Evolutionary conservation across 2,888 invertebrate genomes (phyloP), one percentile per base, ranked within the genome.

Genomic region (Eremobia ochroleuca): DNA sequence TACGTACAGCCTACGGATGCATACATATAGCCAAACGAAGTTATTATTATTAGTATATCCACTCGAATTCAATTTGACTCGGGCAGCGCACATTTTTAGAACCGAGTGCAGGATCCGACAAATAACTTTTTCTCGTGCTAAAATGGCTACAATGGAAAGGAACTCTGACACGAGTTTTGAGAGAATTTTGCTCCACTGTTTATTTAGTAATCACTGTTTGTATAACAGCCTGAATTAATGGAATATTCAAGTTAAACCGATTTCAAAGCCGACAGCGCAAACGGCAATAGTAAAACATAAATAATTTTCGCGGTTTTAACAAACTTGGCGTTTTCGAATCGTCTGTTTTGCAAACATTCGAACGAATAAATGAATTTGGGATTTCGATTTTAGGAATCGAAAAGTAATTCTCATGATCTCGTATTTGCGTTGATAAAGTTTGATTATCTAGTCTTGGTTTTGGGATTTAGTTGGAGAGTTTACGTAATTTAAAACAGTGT

Each of bases 191-290:
- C 90, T 84, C 85, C 82, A 83, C 87, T 93, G 94, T 94, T 94
- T 94, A 94, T 93, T 93, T 92, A 92, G 92, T 92, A 92, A 94
- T 93, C 93, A 91, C 89, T 93, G 94, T 94, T 94, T 94, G 91
- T 89, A 87, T 92, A 92, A 92, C 91, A 88, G 91, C 89, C 91
- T 89, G 93, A 94, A 95, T 95, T 95, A 95, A 95, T 95, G 93
- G 94, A 94, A 94, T 94, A 93, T 94, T 95, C 92, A 91, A 94
- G 92, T 92, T 92, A 93, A 95, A 92, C 93, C 91, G 92, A 93
- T 92, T 93, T 87, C 87, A 86, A 88, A 88, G 88, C 87, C 89
- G 81, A 87, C 87, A 85, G 85, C 79, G 78, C 87, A 89, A 86
- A 82, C 85, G 88, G 87, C 88, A 87, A 91, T 90, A 90, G 90